These are phyloP conservation scores for Euthynnus affinis DNA, from an alignment of 2,797 vertebrate genomes.

Conservation along the genomic window DNA sequence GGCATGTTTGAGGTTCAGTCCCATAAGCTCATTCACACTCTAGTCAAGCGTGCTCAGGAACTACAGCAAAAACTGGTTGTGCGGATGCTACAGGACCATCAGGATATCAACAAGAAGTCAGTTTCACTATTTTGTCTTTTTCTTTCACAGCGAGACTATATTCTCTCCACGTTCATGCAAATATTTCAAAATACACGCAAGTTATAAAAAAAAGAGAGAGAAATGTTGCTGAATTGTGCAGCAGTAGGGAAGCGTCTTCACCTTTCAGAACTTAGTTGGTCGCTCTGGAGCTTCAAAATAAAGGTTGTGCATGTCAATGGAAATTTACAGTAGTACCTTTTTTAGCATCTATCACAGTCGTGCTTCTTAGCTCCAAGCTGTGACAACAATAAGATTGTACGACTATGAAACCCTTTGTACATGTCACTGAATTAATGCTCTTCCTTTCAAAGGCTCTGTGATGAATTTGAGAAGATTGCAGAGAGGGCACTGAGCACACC, in stretches of 20 bases:
- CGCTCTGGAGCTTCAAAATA: background rate
- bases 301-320: background rate
- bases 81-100: constrained; percentile 87
- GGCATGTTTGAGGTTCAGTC: constrained; percentile 93
- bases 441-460: constrained; percentile 86
- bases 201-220: background rate
- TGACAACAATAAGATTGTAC: constrained; percentile 31
- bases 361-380: constrained; percentile 4
- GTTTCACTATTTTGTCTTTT: constrained; percentile 32
- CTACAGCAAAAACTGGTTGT: constrained; percentile 86
- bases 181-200: background rate
- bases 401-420: constrained; percentile 11
- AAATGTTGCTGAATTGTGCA: background rate
- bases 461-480: constrained; percentile 90
- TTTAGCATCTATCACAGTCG: constrained; percentile 9
- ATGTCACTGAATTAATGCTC: constrained; percentile 15
- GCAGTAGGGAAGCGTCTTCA: background rate
- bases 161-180: background rate
- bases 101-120: constrained; percentile 83
- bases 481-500: constrained; percentile 89
- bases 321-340: background rate
- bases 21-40: constrained; percentile 85
- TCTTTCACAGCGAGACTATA: background rate
- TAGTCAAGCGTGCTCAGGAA: constrained; percentile 85
- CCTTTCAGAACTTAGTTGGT: background rate